Base-by-base conservation (phyloP, 2,797 vertebrate species). In the Fistularia commersonii region DNA sequence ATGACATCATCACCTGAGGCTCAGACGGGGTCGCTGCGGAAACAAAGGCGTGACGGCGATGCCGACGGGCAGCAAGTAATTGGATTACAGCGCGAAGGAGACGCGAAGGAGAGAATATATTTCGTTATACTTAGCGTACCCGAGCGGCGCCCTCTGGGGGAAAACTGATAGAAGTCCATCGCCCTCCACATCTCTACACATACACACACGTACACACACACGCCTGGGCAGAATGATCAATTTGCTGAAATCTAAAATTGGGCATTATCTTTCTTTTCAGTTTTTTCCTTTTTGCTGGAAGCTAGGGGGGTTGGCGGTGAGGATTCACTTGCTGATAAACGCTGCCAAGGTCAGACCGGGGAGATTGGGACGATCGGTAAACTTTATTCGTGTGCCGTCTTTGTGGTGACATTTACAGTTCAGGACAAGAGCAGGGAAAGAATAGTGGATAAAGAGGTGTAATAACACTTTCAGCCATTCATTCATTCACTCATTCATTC, bases 281-380 rank as follows among this genome's bases (percentile, higher is more conserved):
- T 48, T 32, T 8, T 38, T 45, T 37, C n/a, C 33, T 8, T 45
- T 57, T 32, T 3, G 68, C 69, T 68, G 49, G 38, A 51, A 55
- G 75, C 54, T 41, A 62, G 47, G 35, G 10, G 8, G 32, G 51
- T 79, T 45, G 34, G 6, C 23, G 47, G 36, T 59, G 64, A 77
- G 72, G 68, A 76, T 79, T 77, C 76, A 84, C 81, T 63, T 64
- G 48, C 74, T 75, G 83, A 86, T 87, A 82, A 84, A 82, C 82
- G 76, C 76, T 41, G 73, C 72, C 80, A 84, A 89, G 85, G 85
- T 87, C 86, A 72, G 64, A 65, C 57, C 58, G n/a, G 69, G 70
- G 68, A 77, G 70, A 82, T 78, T 63, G 68, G 61, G 59, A 32
- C 14, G 45, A 69, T 77, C 44, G 35, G 68, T n/a, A 82, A 77